These are phyloP conservation scores for Dryococelus australis DNA, from an alignment of 2,888 invertebrate genomes.

Conservation along the genomic window DNA sequence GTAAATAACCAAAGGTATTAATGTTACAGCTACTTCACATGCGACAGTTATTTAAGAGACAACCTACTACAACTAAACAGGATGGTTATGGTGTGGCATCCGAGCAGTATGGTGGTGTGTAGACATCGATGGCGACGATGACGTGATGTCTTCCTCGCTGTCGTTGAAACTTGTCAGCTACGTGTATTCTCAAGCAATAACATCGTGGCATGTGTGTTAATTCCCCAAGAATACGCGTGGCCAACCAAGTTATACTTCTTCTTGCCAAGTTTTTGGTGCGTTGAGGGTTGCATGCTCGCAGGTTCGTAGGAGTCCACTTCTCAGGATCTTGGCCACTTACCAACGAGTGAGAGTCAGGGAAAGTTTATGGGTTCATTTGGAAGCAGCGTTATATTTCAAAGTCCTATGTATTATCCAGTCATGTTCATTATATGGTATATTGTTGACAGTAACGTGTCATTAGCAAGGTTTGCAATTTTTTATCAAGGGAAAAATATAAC, in stretches of 20 bases:
- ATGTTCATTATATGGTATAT: no score
- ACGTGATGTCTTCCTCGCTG: conserved; percentile 31
- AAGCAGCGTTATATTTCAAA: no score
- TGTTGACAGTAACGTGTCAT: no score
- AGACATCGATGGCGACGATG: neutral
- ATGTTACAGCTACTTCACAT: no score
- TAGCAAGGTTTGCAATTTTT: no score
- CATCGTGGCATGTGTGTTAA: conserved; percentile 94
- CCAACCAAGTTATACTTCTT: conserved; percentile 69
- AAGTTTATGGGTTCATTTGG: neutral
- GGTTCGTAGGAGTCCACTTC: neutral
- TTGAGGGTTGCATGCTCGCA: neutral
- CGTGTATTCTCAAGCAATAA: conserved; percentile 99
- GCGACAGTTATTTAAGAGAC: no score
- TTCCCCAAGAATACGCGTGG: conserved; percentile 99
- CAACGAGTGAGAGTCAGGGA: neutral
- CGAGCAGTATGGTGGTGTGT: no score
- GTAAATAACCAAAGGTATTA: no score
- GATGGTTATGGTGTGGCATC: no score
- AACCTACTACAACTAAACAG: no score
- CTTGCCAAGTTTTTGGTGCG: neutral
- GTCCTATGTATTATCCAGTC: no score
- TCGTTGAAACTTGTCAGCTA: conserved; percentile 79
- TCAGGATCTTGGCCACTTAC: neutral
- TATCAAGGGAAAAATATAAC: no score